Percentiles rank a stretch among this genome's conserved stretches.
These are phyloP conservation scores for Hirudo medicinalis DNA, from an alignment of 1,140 invertebrate species.

Conservation along the genomic window DNA sequence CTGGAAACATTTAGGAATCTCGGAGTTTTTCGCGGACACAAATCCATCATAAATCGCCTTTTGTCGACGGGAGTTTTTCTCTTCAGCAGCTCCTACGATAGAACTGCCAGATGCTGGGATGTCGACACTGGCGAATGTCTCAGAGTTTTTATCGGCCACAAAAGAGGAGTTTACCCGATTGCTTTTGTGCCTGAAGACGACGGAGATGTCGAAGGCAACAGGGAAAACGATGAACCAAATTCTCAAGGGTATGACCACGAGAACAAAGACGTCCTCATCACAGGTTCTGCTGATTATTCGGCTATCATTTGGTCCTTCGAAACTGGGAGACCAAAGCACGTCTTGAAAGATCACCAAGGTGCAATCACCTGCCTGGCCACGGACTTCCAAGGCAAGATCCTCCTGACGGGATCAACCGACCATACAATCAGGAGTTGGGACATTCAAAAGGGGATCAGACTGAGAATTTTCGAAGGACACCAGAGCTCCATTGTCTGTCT, in stretches of 20 bases:
- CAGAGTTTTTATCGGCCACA: slow-evolving; percentile 43
- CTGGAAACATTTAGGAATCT: slow-evolving; percentile 45
- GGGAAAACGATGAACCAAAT: slow-evolving; percentile 26
- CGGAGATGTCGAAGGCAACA: slow-evolving; percentile 27
- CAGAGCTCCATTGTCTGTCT: slow-evolving; percentile 45
- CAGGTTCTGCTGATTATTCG: slow-evolving; percentile 44
- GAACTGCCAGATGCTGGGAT: slow-evolving; percentile 46
- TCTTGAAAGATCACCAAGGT: slow-evolving; percentile 42
- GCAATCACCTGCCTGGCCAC: slow-evolving; percentile 45
- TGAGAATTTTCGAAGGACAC: slow-evolving; percentile 44
- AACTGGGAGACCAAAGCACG: slow-evolving; percentile 40
- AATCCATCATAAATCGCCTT: slow-evolving; percentile 43
- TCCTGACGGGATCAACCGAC: slow-evolving; percentile 46
- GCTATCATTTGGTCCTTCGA: slow-evolving; percentile 45
- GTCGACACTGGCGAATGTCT: slow-evolving; percentile 42
- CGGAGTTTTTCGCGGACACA: slow-evolving; percentile 43
- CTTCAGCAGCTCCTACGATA: slow-evolving; percentile 46
- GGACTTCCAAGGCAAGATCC: slow-evolving; percentile 37
- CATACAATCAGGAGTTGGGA: slow-evolving; percentile 44
- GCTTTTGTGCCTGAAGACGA: slow-evolving; percentile 43
- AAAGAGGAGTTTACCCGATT: slow-evolving; percentile 45
- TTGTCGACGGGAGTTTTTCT: slow-evolving; percentile 47
- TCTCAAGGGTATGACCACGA: slow-evolving; percentile 25
- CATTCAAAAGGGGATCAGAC: slow-evolving; percentile 38
- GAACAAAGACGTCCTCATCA: slow-evolving; percentile 41